Evolutionary conservation across 1,140 invertebrate species (phyloP).

Genomic region (Plectus sambesii): DNA sequence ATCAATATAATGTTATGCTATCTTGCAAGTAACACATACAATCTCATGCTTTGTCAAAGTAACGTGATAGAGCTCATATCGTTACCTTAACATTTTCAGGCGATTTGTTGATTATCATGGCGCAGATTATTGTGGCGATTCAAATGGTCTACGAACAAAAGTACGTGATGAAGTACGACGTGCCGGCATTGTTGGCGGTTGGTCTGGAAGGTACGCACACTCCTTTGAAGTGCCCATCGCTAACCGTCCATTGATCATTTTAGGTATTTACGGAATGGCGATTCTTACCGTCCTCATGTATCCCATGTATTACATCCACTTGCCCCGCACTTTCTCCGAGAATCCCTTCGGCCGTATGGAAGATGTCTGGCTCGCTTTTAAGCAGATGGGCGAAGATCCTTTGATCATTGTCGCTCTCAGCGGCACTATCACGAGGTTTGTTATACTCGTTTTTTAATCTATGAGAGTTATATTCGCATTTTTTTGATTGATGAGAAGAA

Average conservation of each 20-base stretch:
- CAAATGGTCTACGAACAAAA: constrained; percentile 93
- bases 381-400: constrained; percentile 63
- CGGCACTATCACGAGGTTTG: constrained; percentile 50
- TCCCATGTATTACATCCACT: constrained; percentile 71
- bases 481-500: too few relatives aligned
- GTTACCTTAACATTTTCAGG: constrained; percentile 54
- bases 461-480: constrained; percentile 5
- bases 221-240: too few relatives aligned
- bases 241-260: constrained; percentile 6
- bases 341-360: constrained; percentile 69
- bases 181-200: constrained; percentile 65
- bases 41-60: too few relatives aligned
- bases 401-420: constrained; percentile 56
- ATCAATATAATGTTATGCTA: too few relatives aligned
- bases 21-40: too few relatives aligned
- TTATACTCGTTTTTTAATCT: too few relatives aligned
- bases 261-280: constrained; percentile 71
- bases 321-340: constrained; percentile 60
- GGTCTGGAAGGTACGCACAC: constrained; percentile 74
- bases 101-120: constrained; percentile 77
- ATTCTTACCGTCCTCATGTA: constrained; percentile 63
- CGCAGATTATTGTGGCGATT: constrained; percentile 66
- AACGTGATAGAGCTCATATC: neutral
- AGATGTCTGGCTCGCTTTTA: constrained; percentile 59
- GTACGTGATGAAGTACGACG: constrained; percentile 66